A percentile compares a stretch with the other conserved stretches of the same genome.
Evolutionary conservation across 2,888 invertebrate species (phyloP).

Genomic region (Sericinus montela): DNA sequence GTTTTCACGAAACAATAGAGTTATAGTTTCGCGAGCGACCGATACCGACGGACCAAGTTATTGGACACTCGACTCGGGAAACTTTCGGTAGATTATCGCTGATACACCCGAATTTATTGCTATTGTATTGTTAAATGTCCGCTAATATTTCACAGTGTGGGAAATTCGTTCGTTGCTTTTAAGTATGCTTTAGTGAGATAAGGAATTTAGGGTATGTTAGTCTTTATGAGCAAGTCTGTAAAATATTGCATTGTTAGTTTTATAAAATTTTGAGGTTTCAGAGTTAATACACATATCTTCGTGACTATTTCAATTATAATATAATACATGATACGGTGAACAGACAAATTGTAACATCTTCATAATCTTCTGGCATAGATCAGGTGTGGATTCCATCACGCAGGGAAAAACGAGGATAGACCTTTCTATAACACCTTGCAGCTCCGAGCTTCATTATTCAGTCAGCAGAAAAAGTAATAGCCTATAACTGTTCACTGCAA

Average conservation of each 20-base stretch:
- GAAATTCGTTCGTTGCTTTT: slow-evolving; percentile 19
- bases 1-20: slow-evolving; percentile 48
- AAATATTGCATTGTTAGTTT: background rate
- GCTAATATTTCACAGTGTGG: slow-evolving; percentile 33
- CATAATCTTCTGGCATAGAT: too few relatives aligned
- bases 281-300: too few relatives aligned
- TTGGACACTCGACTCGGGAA: slow-evolving; percentile 42
- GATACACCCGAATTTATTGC: slow-evolving; percentile 54
- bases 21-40: slow-evolving; percentile 14
- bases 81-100: slow-evolving; percentile 52
- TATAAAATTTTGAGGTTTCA: too few relatives aligned
- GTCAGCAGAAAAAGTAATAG: too few relatives aligned
- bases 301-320: too few relatives aligned
- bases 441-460: too few relatives aligned
- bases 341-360: too few relatives aligned
- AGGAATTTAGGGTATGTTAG: slow-evolving; percentile 2
- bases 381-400: too few relatives aligned
- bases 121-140: slow-evolving; percentile 42
- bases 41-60: slow-evolving; percentile 38
- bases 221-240: background rate
- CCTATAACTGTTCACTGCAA: too few relatives aligned
- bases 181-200: slow-evolving; percentile 6
- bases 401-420: too few relatives aligned
- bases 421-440: too few relatives aligned
- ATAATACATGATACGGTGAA: too few relatives aligned